phyloP scores from a whole-genome alignment of 2,113 vertebrate genomes.

The Perognathus longimembris region DNA sequence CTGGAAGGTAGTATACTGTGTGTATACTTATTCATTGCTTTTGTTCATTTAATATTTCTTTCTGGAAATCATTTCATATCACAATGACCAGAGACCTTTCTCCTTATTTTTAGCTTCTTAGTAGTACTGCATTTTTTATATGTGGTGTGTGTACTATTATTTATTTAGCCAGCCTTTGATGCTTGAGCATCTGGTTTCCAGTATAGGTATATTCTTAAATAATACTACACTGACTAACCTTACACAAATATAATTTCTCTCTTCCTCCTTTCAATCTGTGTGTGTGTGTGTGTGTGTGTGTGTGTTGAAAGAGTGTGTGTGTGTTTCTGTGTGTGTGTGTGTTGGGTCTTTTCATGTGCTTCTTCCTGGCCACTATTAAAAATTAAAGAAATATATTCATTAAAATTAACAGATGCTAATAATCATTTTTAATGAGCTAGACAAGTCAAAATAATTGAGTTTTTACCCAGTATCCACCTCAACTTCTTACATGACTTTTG shows the following conservation, averaged over 20 bases:
- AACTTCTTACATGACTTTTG: conserved; percentile 11
- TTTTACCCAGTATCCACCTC: neutral
- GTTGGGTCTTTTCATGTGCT: neutral
- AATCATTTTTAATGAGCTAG: neutral
- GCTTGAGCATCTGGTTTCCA: conserved; percentile 33
- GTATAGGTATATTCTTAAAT: neutral
- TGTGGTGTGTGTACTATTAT: neutral
- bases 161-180: neutral
- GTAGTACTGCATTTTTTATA: neutral
- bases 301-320: too few species aligned
- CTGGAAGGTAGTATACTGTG: neutral
- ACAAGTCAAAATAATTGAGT: neutral
- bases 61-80: neutral
- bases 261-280: too few species aligned
- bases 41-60: neutral
- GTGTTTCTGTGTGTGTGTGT: neutral
- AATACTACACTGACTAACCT: neutral
- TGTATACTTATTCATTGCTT: neutral
- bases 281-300: too few species aligned
- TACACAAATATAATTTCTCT: neutral
- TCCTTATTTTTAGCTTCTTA: neutral
- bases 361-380: neutral
- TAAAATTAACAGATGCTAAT: too few species aligned
- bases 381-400: too few species aligned
- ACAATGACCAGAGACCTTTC: neutral